Evolutionary conservation across 2,888 invertebrate genomes (phyloP), one percentile per base, ranked within the genome.

Genomic region (Dolichomitus sp.): DNA sequence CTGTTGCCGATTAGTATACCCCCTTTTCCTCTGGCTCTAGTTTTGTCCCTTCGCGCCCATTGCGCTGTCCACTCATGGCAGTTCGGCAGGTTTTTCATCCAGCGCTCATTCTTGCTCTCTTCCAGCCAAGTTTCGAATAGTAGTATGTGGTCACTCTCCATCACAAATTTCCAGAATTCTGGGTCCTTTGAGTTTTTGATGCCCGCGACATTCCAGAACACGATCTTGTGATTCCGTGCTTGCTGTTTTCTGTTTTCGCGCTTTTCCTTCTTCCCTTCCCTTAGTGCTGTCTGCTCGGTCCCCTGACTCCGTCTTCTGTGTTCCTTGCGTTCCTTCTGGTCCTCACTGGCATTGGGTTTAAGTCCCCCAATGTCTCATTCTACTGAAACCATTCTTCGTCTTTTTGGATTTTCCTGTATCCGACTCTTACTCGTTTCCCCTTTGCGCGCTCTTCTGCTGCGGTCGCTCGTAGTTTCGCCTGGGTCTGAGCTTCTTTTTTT

Each of bases 21-120:
- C 42, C 42, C 42, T 42, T 42, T 42, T 42, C 42, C 42, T 42
- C 42, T n/a, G n/a, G n/a, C n/a, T n/a, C n/a, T n/a, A n/a, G n/a
- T n/a, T n/a, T n/a, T n/a, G n/a, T n/a, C n/a, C n/a, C n/a, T n/a
- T n/a, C n/a, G n/a, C n/a, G n/a, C n/a, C n/a, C n/a, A n/a, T n/a
- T n/a, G n/a, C n/a, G n/a, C n/a, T n/a, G n/a, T n/a, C n/a, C n/a
- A n/a, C n/a, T n/a, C n/a, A n/a, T n/a, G n/a, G n/a, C n/a, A n/a
- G n/a, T n/a, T n/a, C n/a, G n/a, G n/a, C n/a, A n/a, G n/a, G n/a
- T n/a, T n/a, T n/a, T n/a, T n/a, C n/a, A n/a, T n/a, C n/a, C n/a
- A n/a, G n/a, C n/a, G n/a, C n/a, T n/a, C n/a, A n/a, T n/a, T n/a
- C n/a, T n/a, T n/a, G n/a, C n/a, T n/a, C n/a, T n/a, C n/a, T n/a